Evolutionary conservation across 64 coral and sea anemone genomes (phyloP).

Genomic region (Exaiptasia diaphana): DNA sequence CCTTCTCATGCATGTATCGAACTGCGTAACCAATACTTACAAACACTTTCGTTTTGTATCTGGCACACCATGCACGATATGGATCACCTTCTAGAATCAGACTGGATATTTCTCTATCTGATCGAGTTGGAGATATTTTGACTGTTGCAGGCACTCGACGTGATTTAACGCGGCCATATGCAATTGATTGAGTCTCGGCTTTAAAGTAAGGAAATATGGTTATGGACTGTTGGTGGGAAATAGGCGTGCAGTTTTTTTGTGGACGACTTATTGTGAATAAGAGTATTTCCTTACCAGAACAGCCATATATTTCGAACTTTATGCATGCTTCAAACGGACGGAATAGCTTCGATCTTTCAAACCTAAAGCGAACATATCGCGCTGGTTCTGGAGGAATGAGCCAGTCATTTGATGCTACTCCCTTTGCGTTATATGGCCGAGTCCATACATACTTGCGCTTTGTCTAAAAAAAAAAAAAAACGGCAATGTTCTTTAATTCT

Average conservation of each 20-base stretch:
- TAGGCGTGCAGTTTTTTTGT: no score
- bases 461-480: no score
- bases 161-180: neutral
- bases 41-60: neutral
- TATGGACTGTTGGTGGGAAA: no score
- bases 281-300: slow-evolving; percentile 1
- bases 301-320: slow-evolving; percentile 20
- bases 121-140: neutral
- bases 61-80: neutral
- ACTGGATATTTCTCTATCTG: neutral
- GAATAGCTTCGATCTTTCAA: neutral
- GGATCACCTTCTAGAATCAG: neutral
- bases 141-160: neutral
- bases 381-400: neutral
- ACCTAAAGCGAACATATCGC: neutral
- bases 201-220: no score
- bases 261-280: no score
- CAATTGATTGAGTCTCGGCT: slow-evolving; percentile 2
- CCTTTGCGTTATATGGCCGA: no score
- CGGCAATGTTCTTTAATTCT: no score
- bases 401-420: no score
- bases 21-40: neutral
- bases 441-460: no score
- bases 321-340: neutral
- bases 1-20: no score